Evolutionary conservation across 2,888 invertebrate species (phyloP).

Genomic region (Andrena camellia): DNA sequence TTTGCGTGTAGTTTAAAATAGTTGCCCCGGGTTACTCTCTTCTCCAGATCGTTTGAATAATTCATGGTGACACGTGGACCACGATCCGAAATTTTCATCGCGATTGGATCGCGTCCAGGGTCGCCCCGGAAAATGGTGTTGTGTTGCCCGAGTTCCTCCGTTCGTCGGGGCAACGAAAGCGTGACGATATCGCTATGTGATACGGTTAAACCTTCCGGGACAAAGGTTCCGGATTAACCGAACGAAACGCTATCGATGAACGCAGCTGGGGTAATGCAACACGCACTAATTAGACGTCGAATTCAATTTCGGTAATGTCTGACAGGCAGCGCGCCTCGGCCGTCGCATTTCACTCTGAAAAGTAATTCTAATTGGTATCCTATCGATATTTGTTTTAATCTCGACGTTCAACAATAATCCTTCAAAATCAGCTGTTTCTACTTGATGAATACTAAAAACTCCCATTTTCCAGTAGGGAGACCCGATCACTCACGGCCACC

Average conservation of each 20-base stretch:
- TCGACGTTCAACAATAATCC: too few species aligned
- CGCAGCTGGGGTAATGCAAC: slow-evolving; percentile 8
- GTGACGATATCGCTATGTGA: slow-evolving; percentile 18
- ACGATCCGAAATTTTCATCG: slow-evolving; percentile 21
- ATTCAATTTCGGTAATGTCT: slow-evolving; percentile 21
- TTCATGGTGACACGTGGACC: background rate
- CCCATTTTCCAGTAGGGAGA: too few species aligned
- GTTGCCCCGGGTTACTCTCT: too few species aligned
- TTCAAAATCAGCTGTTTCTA: too few species aligned
- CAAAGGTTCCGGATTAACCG: slow-evolving; percentile 34
- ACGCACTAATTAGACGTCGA: slow-evolving; percentile 39
- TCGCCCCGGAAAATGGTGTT: slow-evolving; percentile 21
- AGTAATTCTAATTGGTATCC: background rate
- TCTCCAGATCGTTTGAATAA: slow-evolving; percentile 11
- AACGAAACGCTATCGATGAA: slow-evolving; percentile 17
- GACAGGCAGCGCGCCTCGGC: background rate
- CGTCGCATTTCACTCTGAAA: background rate
- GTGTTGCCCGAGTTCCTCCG: background rate
- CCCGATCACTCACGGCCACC: background rate
- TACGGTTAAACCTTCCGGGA: slow-evolving; percentile 6
- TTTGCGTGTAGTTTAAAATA: too few species aligned
- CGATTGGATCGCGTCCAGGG: background rate
- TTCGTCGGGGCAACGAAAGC: background rate
- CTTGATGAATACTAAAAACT: too few species aligned
- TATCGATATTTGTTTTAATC: too few species aligned